Conservation (phyloP, 2,113 vertebrate species). For the Talpa occidentalis region DNA sequence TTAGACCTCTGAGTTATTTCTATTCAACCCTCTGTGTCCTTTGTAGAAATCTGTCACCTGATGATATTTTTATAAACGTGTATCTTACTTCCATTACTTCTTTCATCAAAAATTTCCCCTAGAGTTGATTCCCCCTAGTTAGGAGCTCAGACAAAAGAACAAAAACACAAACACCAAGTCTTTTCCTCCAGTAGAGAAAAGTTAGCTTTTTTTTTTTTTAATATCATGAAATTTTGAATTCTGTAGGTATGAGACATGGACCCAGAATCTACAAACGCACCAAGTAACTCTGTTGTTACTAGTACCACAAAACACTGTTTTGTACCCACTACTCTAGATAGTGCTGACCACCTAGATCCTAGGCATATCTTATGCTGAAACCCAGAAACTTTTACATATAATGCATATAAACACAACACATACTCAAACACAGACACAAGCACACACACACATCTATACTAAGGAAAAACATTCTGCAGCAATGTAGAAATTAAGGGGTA, state of each 20-base stretch:
- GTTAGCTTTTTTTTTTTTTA: neutral
- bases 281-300: neutral
- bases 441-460: accelerated
- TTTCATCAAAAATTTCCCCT: neutral
- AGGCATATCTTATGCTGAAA: neutral
- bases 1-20: neutral
- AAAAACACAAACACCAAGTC: neutral
- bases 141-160: neutral
- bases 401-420: neutral
- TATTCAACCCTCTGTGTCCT: neutral
- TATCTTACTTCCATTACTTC: neutral
- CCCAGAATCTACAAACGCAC: neutral
- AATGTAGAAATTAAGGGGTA: neutral
- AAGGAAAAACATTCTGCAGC: neutral
- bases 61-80: neutral
- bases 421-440: neutral
- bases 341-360: neutral
- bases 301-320: neutral
- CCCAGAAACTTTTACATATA: neutral
- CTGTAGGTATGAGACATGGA: neutral
- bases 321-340: neutral
- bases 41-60: neutral
- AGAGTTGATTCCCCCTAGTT: neutral
- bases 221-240: neutral
- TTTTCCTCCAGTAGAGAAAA: neutral